These are phyloP conservation scores for Dascillus cervinus DNA, from an alignment of 2,888 invertebrate genomes.

Conservation along the genomic window DNA sequence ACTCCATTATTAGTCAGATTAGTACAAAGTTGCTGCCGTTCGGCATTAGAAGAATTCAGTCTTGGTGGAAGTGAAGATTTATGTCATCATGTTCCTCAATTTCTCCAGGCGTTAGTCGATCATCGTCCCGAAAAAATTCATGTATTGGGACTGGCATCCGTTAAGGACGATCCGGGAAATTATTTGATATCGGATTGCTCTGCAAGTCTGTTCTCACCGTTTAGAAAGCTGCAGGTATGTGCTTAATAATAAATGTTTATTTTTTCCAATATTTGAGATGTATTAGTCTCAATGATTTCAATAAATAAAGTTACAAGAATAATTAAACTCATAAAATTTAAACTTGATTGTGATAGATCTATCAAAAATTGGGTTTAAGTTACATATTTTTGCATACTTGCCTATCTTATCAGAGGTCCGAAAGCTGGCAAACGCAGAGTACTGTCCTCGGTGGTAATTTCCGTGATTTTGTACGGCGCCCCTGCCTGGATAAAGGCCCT, in stretches of 20 bases:
- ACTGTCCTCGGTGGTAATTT: too few species aligned
- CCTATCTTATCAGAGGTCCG: too few species aligned
- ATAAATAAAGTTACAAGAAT: too few species aligned
- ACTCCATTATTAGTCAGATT: constrained; percentile 9
- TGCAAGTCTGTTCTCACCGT: constrained; percentile 50
- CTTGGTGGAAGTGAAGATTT: constrained; percentile 40
- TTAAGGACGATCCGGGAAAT: constrained; percentile 64
- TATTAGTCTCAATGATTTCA: too few species aligned
- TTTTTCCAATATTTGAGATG: too few species aligned
- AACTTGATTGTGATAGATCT: too few species aligned
- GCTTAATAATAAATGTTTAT: constrained; percentile 2
- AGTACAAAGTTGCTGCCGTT: constrained; percentile 21
- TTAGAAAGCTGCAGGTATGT: constrained; percentile 49
- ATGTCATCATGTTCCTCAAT: constrained; percentile 31
- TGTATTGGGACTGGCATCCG: constrained; percentile 60
- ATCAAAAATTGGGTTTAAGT: too few species aligned
- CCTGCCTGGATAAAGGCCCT: too few species aligned
- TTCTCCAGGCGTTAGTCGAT: constrained; percentile 31
- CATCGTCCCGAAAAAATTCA: constrained; percentile 49
- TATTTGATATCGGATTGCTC: constrained; percentile 53
- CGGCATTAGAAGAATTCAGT: constrained; percentile 34
- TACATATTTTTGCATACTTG: too few species aligned
- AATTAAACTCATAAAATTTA: too few species aligned
- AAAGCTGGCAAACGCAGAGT: too few species aligned
- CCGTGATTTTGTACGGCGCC: too few species aligned